phyloP scores from a whole-genome alignment of 2,797 vertebrate genomes.

The Smutsia temminckii region DNA sequence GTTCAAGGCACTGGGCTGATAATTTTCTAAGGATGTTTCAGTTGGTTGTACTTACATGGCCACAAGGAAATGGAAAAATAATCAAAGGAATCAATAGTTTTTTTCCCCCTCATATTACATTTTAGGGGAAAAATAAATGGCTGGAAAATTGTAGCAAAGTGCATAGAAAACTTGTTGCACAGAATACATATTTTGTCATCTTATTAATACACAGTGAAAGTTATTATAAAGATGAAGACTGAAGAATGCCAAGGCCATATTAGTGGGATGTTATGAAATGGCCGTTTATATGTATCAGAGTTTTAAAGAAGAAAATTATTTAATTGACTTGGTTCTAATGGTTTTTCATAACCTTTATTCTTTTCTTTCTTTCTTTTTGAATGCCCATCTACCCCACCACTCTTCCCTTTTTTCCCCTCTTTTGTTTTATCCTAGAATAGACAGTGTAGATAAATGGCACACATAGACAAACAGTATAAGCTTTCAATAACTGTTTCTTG shows the following conservation, averaged over 20 bases:
- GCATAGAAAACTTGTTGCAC: conserved; percentile 33
- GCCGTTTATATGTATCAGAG: not conserved
- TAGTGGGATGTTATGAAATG: not conserved
- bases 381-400: not conserved
- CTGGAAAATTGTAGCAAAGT: not conserved
- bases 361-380: not conserved
- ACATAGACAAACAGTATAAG: not conserved
- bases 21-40: not conserved
- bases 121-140: not conserved
- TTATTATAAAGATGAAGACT: conserved; percentile 9
- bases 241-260: not conserved
- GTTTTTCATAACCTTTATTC: conserved; percentile 34
- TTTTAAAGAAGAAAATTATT: conserved; percentile 23
- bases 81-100: not conserved
- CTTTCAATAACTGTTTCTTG: not conserved
- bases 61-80: not conserved
- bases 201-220: not conserved
- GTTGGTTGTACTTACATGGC: not conserved
- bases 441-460: not conserved
- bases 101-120: not conserved
- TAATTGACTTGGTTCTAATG: conserved; percentile 23
- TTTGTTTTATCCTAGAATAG: conserved; percentile 47
- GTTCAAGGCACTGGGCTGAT: not conserved
- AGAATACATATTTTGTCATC: not conserved
- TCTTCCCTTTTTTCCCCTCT: not conserved